Evolutionary conservation across 2,797 vertebrate genomes (phyloP).

Genomic region (Ctenochaetus hawaiiensis): DNA sequence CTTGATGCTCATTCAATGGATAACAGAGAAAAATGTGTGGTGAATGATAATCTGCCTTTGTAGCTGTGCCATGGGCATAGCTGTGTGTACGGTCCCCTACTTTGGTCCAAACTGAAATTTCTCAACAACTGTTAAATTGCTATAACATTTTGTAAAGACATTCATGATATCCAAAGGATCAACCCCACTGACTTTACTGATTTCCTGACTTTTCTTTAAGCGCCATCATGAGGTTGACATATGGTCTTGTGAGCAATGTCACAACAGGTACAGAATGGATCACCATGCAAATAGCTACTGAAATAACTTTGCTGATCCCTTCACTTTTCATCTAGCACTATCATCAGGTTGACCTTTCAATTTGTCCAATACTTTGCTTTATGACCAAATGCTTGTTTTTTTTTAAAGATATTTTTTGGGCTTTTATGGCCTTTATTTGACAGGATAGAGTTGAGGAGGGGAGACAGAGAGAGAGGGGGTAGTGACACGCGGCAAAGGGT

Average conservation of each 20-base stretch:
- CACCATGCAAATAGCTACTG: not conserved
- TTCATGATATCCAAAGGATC: not conserved
- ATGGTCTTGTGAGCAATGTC: not conserved
- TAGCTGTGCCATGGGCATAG: no score
- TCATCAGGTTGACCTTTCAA: not conserved
- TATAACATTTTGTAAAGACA: not conserved
- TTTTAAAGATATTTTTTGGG: no score
- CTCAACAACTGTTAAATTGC: not conserved
- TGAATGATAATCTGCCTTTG: not conserved
- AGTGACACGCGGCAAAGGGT: no score
- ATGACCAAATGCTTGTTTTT: not conserved
- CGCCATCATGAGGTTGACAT: not conserved
- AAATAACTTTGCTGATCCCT: not conserved
- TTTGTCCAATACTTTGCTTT: not conserved
- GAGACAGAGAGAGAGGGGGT: no score
- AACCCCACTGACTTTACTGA: not conserved
- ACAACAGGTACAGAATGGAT: not conserved
- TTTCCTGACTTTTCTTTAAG: not conserved
- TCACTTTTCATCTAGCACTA: not conserved
- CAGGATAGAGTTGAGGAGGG: no score
- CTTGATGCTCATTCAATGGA: conserved; percentile 7
- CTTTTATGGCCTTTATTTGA: no score
- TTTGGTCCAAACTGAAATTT: not conserved
- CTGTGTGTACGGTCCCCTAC: not conserved
- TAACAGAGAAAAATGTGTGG: not conserved